Evolutionary conservation across 2,113 vertebrate species (phyloP).

Genomic region (Gobius niger): DNA sequence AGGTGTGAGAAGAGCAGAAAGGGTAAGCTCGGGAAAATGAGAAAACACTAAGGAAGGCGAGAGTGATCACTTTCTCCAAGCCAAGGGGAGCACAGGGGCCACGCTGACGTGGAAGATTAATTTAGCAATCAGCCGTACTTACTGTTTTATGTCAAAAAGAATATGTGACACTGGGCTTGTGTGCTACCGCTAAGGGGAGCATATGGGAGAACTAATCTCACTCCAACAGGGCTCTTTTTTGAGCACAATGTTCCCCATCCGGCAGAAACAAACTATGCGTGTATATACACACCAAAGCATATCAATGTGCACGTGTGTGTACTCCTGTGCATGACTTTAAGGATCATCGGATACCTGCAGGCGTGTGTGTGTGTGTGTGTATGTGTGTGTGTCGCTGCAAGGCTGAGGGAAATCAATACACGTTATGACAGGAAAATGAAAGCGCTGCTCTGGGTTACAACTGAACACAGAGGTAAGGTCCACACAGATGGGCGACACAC

Average conservation of each 20-base stretch:
- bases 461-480: constrained; percentile 63
- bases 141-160: constrained; percentile 68
- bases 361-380: constrained; percentile 53
- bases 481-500: constrained; percentile 21
- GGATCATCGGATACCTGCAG: constrained; percentile 49
- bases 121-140: constrained; percentile 74
- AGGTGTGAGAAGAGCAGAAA: constrained; percentile 58
- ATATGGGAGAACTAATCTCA: constrained; percentile 66
- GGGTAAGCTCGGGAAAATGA: constrained; percentile 64
- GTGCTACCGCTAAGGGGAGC: constrained; percentile 47
- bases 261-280: constrained; percentile 53
- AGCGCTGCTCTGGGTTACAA: constrained; percentile 76
- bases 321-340: constrained; percentile 35
- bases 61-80: constrained; percentile 69
- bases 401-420: constrained; percentile 75
- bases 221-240: constrained; percentile 57
- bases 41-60: constrained; percentile 70
- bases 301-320: constrained; percentile 25
- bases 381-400: constrained; percentile 61
- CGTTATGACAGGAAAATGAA: constrained; percentile 79
- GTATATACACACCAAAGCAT: constrained; percentile 24
- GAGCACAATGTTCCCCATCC: constrained; percentile 58
- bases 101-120: constrained; percentile 71
- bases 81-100: constrained; percentile 36
- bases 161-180: constrained; percentile 22